phyloP scores from a whole-genome alignment of 2,888 invertebrate genomes.

The Galerucella pusilla region DNA sequence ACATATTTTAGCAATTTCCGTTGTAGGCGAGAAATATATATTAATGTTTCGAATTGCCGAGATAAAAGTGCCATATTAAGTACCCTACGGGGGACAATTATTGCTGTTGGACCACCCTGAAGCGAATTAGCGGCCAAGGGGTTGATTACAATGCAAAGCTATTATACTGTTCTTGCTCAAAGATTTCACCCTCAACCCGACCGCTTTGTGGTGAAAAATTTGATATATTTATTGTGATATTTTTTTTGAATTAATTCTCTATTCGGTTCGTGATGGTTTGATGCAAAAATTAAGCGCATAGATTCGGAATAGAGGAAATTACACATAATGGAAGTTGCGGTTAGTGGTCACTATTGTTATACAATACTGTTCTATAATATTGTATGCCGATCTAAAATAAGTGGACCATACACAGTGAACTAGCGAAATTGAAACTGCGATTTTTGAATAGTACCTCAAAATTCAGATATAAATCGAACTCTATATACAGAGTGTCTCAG shows the following conservation, averaged over 20 bases:
- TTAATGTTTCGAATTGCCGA: slow-evolving; percentile 52
- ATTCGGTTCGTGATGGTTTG: slow-evolving; percentile 10
- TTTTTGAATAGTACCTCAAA: background rate
- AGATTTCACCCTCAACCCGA: slow-evolving; percentile 16
- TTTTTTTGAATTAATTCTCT: slow-evolving; percentile 16
- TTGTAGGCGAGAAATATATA: slow-evolving; percentile 43
- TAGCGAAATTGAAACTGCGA: background rate
- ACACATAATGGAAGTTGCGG: slow-evolving; percentile 9
- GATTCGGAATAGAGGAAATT: slow-evolving; percentile 4
- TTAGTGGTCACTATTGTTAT: slow-evolving; percentile 4
- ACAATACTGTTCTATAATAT: background rate
- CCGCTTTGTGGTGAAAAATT: slow-evolving; percentile 21
- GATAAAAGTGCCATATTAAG: slow-evolving; percentile 31
- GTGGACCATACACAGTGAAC: background rate
- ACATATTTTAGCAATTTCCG: slow-evolving; percentile 48
- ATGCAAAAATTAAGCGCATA: slow-evolving; percentile 14
- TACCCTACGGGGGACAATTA: slow-evolving; percentile 37
- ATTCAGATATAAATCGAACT: too few relatives aligned
- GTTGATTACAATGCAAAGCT: slow-evolving; percentile 32
- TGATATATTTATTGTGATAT: slow-evolving; percentile 8
- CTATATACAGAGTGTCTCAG: too few relatives aligned
- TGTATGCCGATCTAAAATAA: background rate
- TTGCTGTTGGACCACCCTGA: slow-evolving; percentile 33
- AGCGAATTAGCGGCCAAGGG: slow-evolving; percentile 33
- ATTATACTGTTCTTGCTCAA: slow-evolving; percentile 21